phyloP scores from a whole-genome alignment of 1,140 invertebrate genomes.

The Hycleus cichorii region DNA sequence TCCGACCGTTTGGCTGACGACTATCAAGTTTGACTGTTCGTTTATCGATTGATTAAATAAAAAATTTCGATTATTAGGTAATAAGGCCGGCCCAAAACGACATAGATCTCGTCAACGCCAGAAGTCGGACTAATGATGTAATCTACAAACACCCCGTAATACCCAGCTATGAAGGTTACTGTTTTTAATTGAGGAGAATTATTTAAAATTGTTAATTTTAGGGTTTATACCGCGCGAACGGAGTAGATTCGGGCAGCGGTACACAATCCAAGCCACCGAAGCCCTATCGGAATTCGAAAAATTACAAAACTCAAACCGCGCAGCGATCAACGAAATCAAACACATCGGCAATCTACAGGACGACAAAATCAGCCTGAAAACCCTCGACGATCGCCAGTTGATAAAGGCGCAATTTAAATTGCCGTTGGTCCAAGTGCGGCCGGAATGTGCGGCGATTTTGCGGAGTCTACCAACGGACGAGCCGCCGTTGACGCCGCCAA shows the following conservation, averaged over 20 bases:
- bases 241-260: conserved; percentile 56
- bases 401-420: conserved; percentile 55
- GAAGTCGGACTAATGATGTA: conserved; percentile 52
- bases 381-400: conserved; percentile 52
- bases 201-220: conserved; percentile 23
- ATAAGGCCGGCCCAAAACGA: conserved; percentile 52
- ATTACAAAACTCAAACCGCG: conserved; percentile 48
- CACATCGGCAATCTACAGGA: conserved; percentile 49
- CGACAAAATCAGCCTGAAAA: conserved; percentile 49
- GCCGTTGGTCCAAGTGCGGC: conserved; percentile 54
- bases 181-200: background rate
- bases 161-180: conserved; percentile 58
- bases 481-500: conserved; percentile 45
- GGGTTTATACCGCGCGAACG: conserved; percentile 58
- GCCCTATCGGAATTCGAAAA: conserved; percentile 60
- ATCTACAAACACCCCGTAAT: conserved; percentile 61
- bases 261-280: conserved; percentile 56
- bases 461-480: conserved; percentile 51
- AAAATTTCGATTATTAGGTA: conserved; percentile 37
- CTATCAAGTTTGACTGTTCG: conserved; percentile 45
- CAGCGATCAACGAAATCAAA: conserved; percentile 46
- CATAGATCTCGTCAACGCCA: conserved; percentile 54
- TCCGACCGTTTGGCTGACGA: conserved; percentile 53
- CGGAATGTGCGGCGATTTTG: conserved; percentile 54
- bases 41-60: too few relatives aligned